Conservation (phyloP, 2,888 invertebrate genomes). For the Drosophila rubida region DNA sequence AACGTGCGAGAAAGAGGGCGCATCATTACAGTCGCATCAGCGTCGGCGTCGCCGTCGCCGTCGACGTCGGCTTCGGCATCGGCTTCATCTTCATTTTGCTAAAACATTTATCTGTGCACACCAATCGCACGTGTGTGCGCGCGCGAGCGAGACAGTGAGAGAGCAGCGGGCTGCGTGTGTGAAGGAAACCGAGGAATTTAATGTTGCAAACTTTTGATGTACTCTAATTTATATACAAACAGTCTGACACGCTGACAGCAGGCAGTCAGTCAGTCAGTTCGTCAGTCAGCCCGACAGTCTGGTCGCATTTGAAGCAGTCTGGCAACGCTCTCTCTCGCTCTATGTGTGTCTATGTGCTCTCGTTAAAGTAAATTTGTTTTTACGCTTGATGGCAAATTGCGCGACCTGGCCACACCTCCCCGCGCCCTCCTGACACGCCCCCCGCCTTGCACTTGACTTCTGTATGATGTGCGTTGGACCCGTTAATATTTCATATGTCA, state of each 20-base stretch:
- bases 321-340: constrained; percentile 44
- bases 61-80: too few relatives aligned
- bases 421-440: neutral
- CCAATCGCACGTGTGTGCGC: constrained; percentile 41
- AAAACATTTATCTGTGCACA: constrained; percentile 70
- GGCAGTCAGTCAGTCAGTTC: neutral
- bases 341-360: constrained; percentile 46
- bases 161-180: neutral
- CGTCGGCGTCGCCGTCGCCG: too few relatives aligned
- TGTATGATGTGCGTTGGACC: constrained; percentile 52
- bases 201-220: constrained; percentile 74
- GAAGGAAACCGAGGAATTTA: constrained; percentile 39
- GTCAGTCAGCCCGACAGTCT: constrained; percentile 16
- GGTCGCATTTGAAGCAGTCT: constrained; percentile 17
- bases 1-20: neutral
- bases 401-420: constrained; percentile 23
- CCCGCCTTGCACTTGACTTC: constrained; percentile 57
- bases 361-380: constrained; percentile 79
- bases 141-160: neutral
- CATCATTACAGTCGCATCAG: constrained; percentile 62
- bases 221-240: constrained; percentile 71
- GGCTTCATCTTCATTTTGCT: constrained; percentile 62
- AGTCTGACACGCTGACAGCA: constrained; percentile 15
- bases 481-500: constrained; percentile 80
- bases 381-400: constrained; percentile 77